Percentiles rank a stretch among this genome's conserved stretches.
Conservation (phyloP, 2,888 invertebrate genomes). For the Lochmaea crataegi region DNA sequence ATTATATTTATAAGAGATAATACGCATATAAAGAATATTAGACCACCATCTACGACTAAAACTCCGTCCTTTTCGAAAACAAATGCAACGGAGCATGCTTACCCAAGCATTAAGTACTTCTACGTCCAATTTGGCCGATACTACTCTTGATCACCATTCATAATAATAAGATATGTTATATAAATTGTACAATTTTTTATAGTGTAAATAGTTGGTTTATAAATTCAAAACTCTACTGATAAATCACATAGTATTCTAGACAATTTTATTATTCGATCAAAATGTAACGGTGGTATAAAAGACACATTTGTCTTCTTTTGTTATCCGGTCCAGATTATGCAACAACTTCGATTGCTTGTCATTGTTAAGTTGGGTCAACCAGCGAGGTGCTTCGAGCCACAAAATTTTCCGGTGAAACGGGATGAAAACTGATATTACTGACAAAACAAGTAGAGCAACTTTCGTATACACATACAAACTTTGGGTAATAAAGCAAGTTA, state of each 20-base stretch:
- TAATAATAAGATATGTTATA: too few species aligned
- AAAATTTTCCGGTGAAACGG: conserved; percentile 29
- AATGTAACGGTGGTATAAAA: conserved; percentile 13
- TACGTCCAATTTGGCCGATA: too few species aligned
- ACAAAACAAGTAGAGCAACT: conserved; percentile 4
- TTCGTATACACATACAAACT: background rate
- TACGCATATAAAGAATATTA: too few species aligned
- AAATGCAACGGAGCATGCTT: too few species aligned
- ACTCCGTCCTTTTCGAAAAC: too few species aligned
- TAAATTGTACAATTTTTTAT: too few species aligned
- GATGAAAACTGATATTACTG: conserved; percentile 8
- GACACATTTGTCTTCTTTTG: conserved; percentile 28
- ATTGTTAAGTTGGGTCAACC: conserved; percentile 27
- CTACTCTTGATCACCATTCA: too few species aligned
- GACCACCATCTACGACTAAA: too few species aligned
- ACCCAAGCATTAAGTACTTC: too few species aligned
- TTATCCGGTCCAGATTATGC: conserved; percentile 24
- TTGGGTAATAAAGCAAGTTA: conserved; percentile 10
- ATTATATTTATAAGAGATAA: too few species aligned
- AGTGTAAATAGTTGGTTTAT: too few species aligned
- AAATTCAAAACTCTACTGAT: too few species aligned
- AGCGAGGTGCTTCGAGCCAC: conserved; percentile 18
- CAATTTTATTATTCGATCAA: conserved; percentile 23
- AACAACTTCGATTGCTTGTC: conserved; percentile 31
- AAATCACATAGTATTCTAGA: background rate